Conservation (phyloP, 2,797 vertebrate genomes). For the Diglossa cyanea region DNA sequence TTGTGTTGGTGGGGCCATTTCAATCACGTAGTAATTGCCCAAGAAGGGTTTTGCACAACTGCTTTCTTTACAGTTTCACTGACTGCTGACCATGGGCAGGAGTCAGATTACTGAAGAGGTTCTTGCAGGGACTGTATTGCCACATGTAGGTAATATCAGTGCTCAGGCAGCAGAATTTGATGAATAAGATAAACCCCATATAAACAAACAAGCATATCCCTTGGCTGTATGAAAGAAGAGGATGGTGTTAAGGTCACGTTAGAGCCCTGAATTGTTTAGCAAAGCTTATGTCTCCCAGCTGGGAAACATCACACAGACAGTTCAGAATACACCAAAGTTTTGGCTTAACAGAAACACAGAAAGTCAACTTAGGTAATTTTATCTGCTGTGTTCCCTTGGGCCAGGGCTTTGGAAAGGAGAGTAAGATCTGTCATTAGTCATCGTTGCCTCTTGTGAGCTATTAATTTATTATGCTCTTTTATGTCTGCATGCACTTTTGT, state of each 20-base stretch:
- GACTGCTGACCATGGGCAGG: not conserved
- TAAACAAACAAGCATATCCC: slow-evolving; percentile 49
- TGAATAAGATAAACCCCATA: slow-evolving; percentile 35
- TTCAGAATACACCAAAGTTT: slow-evolving; percentile 48
- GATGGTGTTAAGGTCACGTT: slow-evolving; percentile 30
- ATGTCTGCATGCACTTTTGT: slow-evolving; percentile 29
- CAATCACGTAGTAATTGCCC: not conserved
- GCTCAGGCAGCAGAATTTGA: slow-evolving; percentile 7
- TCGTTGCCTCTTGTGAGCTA: not conserved
- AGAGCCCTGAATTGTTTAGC: slow-evolving; percentile 62
- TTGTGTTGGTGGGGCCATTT: not conserved
- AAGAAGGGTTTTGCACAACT: not conserved
- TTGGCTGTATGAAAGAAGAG: slow-evolving; percentile 37
- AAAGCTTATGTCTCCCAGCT: slow-evolving; percentile 68
- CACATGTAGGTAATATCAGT: not conserved
- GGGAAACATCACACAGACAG: slow-evolving; percentile 64
- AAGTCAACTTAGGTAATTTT: slow-evolving; percentile 49
- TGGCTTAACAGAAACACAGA: slow-evolving; percentile 39
- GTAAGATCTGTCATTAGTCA: slow-evolving; percentile 35
- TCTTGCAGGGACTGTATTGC: not conserved
- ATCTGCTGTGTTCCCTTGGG: slow-evolving; percentile 17
- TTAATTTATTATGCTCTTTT: slow-evolving; percentile 51
- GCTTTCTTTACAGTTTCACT: not conserved
- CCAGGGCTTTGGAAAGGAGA: slow-evolving; percentile 12
- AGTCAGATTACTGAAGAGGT: not conserved